Percentiles rank a stretch among this genome's conserved stretches.
These are phyloP conservation scores for Cassiopea xamachana DNA, from an alignment of 30 jellyfish, hydroid and myxozoan genomes.

Conservation along the genomic window DNA sequence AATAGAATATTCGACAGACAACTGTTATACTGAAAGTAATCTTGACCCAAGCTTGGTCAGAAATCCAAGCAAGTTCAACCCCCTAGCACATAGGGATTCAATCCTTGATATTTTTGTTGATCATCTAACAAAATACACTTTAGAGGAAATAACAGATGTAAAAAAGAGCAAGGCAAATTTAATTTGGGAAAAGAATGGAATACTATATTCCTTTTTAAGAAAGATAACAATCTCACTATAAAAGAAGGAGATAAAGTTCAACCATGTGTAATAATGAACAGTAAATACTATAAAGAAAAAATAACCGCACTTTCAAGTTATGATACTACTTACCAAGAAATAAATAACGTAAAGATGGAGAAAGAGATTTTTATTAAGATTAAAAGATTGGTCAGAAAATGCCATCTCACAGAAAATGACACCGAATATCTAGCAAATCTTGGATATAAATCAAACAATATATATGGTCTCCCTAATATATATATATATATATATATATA, in stretches of 20 bases:
- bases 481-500: too few species aligned
- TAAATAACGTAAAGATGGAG: not conserved
- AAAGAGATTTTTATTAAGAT: not conserved
- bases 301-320: conserved; percentile 3
- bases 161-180: not conserved
- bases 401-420: not conserved
- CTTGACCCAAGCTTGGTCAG: not conserved
- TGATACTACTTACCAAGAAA: conserved; percentile 17
- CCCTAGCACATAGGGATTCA: not conserved
- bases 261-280: conserved; percentile 29
- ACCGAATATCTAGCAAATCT: too few species aligned
- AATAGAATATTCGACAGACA: not conserved
- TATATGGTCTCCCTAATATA: too few species aligned
- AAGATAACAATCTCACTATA: not conserved
- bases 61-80: not conserved
- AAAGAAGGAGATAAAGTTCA: conserved; percentile 4
- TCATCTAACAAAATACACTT: not conserved
- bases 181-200: not conserved
- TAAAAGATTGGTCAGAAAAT: not conserved
- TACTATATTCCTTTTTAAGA: not conserved
- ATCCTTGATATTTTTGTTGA: not conserved
- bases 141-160: not conserved
- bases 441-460: too few species aligned
- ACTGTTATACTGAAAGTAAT: not conserved
- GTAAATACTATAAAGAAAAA: not conserved